These are phyloP conservation scores for Catocala fraxini DNA, from an alignment of 2,888 invertebrate genomes.

Conservation along the genomic window DNA sequence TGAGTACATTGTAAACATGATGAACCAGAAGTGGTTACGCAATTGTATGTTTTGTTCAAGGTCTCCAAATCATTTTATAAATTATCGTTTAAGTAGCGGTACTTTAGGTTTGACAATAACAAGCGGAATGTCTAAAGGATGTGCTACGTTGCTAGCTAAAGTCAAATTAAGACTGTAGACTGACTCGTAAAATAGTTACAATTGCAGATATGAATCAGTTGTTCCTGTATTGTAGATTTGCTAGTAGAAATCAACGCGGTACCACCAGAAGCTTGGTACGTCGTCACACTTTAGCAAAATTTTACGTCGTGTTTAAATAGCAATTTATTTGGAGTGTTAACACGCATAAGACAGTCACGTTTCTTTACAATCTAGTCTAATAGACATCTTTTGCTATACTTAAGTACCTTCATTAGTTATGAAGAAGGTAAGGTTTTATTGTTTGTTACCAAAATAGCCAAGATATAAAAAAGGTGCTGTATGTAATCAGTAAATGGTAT, in stretches of 20 bases:
- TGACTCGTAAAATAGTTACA: not conserved
- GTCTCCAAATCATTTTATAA: slow-evolving; percentile 49
- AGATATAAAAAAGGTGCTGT: too few relatives aligned
- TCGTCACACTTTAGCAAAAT: not conserved
- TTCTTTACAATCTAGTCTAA: too few relatives aligned
- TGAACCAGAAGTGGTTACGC: slow-evolving; percentile 70
- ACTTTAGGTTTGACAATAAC: slow-evolving; percentile 20
- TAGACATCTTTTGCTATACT: too few relatives aligned
- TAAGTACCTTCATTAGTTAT: too few relatives aligned
- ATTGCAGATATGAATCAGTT: slow-evolving; percentile 2
- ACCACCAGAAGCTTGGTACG: slow-evolving; percentile 25
- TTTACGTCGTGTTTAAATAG: too few relatives aligned
- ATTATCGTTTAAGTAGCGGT: slow-evolving; percentile 30
- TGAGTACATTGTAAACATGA: slow-evolving; percentile 64
- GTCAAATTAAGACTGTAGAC: not conserved
- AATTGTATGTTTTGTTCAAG: slow-evolving; percentile 63
- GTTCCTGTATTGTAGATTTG: not conserved
- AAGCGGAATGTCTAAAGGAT: slow-evolving; percentile 13
- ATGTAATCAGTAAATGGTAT: too few relatives aligned
- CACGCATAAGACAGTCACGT: too few relatives aligned
- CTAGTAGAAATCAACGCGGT: slow-evolving; percentile 14
- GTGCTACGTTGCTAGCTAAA: slow-evolving; percentile 1
- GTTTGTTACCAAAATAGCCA: not conserved
- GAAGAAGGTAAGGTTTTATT: not conserved
- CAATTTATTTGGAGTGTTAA: not conserved